Evolutionary conservation across 2,888 invertebrate genomes (phyloP), one percentile per base, ranked within the genome.

Genomic region (Lepidochrysops patricia): DNA sequence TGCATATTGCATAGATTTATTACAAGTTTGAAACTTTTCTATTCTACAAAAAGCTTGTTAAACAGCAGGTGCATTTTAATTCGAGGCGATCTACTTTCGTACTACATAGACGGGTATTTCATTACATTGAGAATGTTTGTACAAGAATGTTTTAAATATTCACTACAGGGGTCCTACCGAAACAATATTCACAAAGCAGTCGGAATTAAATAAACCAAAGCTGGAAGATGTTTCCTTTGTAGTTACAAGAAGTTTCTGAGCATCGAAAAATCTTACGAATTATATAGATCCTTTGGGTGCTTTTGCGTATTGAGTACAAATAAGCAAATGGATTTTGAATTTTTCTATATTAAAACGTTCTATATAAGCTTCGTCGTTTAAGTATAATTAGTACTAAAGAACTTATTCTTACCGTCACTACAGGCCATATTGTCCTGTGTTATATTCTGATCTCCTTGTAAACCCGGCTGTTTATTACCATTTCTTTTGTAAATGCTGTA

Each of bases 121-220:
- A 19, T 19, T 54, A 32, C 32, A 12, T 27, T 54, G 29, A 15
- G 54, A 54, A 32, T 54, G 27, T 19, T 54, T 32, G 29, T 29
- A 32, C 54, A 54, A 54, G 54, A 54, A 29, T 13, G 29, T 29
- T 29, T 54, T 54, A 54, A 54, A 13, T 54, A 54, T 54, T 54
- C 32, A 54, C 54, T 32, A 19, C 32, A 19, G 12, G 54, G 29
- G 13, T 32, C 54, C 32, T 29, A 15, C 54, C 4, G 54, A 32
- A 54, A 54, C 54, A 54, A 54, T 54, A 54, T 54, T 32, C 54
- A 29, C 54, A 54, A 32, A 54, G 54, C 29, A 54, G 29, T 27
- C 54, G 9, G 54, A 32, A 32, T 54, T 29, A 32, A 54, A 54
- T 54, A 32, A 29, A 54, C 54, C 32, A 32, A 54, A 9, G 32